Evolutionary conservation across 2,797 vertebrate species (phyloP).

Genomic region (Thunnus albacares): DNA sequence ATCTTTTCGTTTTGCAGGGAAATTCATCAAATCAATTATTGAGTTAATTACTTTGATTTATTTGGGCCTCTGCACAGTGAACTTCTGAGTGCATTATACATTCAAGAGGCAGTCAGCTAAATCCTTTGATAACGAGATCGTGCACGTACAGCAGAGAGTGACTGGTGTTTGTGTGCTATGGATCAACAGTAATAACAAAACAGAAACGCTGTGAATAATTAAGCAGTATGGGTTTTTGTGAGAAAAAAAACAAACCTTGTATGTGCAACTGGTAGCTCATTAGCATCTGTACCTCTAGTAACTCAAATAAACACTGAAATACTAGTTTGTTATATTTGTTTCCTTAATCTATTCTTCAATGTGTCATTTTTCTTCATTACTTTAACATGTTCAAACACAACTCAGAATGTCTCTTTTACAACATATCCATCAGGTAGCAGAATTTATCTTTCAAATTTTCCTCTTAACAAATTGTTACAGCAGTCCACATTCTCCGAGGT

Average conservation of each 20-base stretch:
- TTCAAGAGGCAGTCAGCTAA: constrained; percentile 67
- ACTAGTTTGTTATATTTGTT: neutral
- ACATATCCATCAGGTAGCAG: neutral
- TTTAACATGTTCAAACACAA: neutral
- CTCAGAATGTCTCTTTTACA: too few relatives aligned
- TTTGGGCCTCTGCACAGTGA: constrained; percentile 74
- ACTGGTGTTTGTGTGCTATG: constrained; percentile 58
- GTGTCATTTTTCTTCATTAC: neutral
- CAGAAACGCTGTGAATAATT: constrained; percentile 71
- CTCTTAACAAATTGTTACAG: neutral
- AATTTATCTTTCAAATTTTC: neutral
- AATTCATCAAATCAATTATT: constrained; percentile 83
- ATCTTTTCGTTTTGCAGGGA: constrained; percentile 64
- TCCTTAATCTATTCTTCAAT: neutral
- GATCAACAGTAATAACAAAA: constrained; percentile 75
- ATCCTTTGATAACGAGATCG: constrained; percentile 72
- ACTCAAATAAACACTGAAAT: neutral
- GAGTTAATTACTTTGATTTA: constrained; percentile 86
- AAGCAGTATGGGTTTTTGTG: constrained; percentile 41
- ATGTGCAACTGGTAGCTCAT: neutral
- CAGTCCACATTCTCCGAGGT: constrained; percentile 14
- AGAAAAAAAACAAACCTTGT: constrained; percentile 14
- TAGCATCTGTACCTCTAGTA: neutral
- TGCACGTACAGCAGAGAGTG: constrained; percentile 60
- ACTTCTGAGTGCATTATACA: constrained; percentile 65